Evolutionary conservation across 2,113 vertebrate genomes (phyloP), one percentile per base, ranked within the genome.

Genomic region (Rhinoderma darwinii): DNA sequence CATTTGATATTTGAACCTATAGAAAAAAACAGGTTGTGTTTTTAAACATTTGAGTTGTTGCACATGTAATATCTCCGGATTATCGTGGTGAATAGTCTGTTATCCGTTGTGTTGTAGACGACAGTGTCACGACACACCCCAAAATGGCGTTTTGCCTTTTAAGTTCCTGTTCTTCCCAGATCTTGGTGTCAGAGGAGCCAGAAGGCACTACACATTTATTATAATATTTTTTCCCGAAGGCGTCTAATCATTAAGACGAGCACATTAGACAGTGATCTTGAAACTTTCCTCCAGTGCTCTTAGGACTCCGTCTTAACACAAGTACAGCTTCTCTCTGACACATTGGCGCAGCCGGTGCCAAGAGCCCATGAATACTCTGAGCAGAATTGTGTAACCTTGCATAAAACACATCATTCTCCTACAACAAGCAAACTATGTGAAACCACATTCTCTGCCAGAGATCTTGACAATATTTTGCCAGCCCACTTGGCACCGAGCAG

Each of bases 311-410:
- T 15, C 76, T 86, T 86, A 80, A 72, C 8, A 32, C 30, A 86
- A 79, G 22, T 22, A 20, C 41, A 74, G 37, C 47, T 32, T 11
- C 27, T 22, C 75, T 54, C 59, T 68, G 59, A 86, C 43, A 79
- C 75, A 82, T 59, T 61, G 35, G 61, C 4, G 25, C 15, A 7
- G 27, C 15, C 66, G 56, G 37, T 81, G 85, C 85, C 77, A 86
- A 59, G 85, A 81, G 27, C n/a, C 27, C 63, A 74, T 82, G 63
- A 81, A 44, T 73, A n/a, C 63, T 27, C 63, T 9, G 32, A 39
- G n/a, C 63, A 44, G 66, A 73, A 86, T 86, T 86, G 85, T 82
- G 85, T 82, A 86, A 86, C 35, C 77, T 81, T 81, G 85, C 85
- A 86, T 86, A 82, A 86, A 86, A 81, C 79, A 74, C 78, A 82